phyloP scores from a whole-genome alignment of 2,888 invertebrate species.

The Eremobia ochroleuca region DNA sequence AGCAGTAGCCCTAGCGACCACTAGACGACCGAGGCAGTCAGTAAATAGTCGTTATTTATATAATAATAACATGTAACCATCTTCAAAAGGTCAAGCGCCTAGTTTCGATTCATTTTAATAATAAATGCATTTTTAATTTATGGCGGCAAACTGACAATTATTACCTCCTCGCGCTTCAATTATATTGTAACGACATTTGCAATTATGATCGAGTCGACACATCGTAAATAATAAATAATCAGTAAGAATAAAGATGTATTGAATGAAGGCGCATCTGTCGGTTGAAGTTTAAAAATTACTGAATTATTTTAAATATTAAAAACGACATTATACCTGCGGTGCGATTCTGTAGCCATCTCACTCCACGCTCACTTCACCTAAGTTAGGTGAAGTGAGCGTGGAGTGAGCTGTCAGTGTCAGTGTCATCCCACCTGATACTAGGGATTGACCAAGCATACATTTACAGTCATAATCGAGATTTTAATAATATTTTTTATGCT shows the following conservation, averaged over 20 bases:
- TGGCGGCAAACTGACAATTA: constrained; percentile 52
- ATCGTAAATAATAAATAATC: constrained; percentile 57
- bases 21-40: too few relatives aligned
- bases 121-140: constrained; percentile 53
- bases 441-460: too few relatives aligned
- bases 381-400: too few relatives aligned
- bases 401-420: too few relatives aligned
- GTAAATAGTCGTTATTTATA: not conserved
- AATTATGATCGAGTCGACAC: constrained; percentile 50
- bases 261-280: constrained; percentile 24
- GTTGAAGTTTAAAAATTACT: not conserved
- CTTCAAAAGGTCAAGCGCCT: constrained; percentile 41
- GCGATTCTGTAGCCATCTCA: too few relatives aligned
- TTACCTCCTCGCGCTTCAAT: constrained; percentile 39
- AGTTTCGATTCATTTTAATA: constrained; percentile 41
- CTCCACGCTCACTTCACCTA: too few relatives aligned
- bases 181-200: constrained; percentile 58
- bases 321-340: not conserved
- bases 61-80: constrained; percentile 2
- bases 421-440: too few relatives aligned
- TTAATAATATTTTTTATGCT: too few relatives aligned
- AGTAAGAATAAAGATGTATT: constrained; percentile 4
- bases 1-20: not conserved
- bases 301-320: not conserved
- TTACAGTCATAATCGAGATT: too few relatives aligned